A percentile compares a stretch with the other conserved stretches of the same genome.
Evolutionary conservation across 1,140 invertebrate species (phyloP).

Genomic region (Pachypeltis micranthus): DNA sequence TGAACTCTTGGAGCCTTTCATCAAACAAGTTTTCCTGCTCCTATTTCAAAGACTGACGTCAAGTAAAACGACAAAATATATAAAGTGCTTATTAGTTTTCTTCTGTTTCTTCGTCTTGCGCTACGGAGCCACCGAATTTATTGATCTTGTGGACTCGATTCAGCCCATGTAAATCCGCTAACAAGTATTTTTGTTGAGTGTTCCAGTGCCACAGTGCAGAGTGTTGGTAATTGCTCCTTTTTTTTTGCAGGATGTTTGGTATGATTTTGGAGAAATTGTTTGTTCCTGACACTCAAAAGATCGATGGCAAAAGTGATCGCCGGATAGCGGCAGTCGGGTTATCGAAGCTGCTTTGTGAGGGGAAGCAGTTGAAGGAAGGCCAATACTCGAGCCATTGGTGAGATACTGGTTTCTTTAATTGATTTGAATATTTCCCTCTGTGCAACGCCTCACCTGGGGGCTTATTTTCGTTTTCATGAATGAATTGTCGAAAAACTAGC

Average conservation of each 20-base stretch:
- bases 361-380: slow-evolving; percentile 48
- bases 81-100: slow-evolving; percentile 80
- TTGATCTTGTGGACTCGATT: slow-evolving; percentile 71
- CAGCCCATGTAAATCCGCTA: slow-evolving; percentile 57
- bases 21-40: slow-evolving; percentile 80
- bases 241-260: slow-evolving; percentile 68
- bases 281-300: slow-evolving; percentile 73
- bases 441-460: no score
- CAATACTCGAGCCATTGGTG: slow-evolving; percentile 55
- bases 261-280: slow-evolving; percentile 87
- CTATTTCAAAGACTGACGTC: slow-evolving; percentile 83
- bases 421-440: no score
- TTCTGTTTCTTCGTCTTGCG: slow-evolving; percentile 73
- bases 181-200: background rate
- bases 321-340: slow-evolving; percentile 85
- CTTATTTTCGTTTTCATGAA: no score
- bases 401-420: no score
- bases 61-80: slow-evolving; percentile 88
- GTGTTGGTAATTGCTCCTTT: no score
- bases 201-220: no score
- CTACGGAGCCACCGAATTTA: slow-evolving; percentile 56
- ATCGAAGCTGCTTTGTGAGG: slow-evolving; percentile 71
- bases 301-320: slow-evolving; percentile 64
- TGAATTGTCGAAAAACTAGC: no score
- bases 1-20: slow-evolving; percentile 54